These are phyloP conservation scores for Oxycera nigricornis DNA, from an alignment of 2,888 invertebrate species.

Conservation along the genomic window DNA sequence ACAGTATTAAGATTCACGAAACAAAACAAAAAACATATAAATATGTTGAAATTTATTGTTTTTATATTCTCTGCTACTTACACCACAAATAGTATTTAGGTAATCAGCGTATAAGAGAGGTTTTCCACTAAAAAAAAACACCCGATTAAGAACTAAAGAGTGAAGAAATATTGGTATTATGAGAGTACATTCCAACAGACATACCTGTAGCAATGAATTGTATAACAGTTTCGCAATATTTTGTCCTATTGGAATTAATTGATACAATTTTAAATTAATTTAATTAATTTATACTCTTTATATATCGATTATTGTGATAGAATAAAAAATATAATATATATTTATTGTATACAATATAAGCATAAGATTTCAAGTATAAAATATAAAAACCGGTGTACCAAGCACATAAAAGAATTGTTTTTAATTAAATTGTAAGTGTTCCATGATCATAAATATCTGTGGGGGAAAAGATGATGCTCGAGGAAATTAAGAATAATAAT, in stretches of 20 bases:
- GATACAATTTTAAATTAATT: conserved; percentile 35
- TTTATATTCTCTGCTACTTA: conserved; percentile 28
- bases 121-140: too few relatives aligned
- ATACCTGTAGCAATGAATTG: conserved; percentile 28
- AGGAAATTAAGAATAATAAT: too few relatives aligned
- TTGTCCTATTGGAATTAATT: conserved; percentile 38
- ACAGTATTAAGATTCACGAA: conserved; percentile 38
- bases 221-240: conserved; percentile 36
- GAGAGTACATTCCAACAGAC: conserved; percentile 29
- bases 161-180: not conserved
- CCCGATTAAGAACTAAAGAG: not conserved
- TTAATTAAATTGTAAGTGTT: too few relatives aligned
- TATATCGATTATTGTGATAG: conserved; percentile 41
- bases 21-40: not conserved
- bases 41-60: not conserved
- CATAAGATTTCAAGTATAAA: conserved; percentile 33
- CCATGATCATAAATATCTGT: too few relatives aligned
- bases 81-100: conserved; percentile 15
- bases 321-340: conserved; percentile 35
- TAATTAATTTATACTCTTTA: conserved; percentile 41
- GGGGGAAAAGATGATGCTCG: too few relatives aligned
- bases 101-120: not conserved
- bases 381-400: conserved; percentile 24
- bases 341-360: conserved; percentile 39
- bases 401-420: conserved; percentile 17